These are phyloP conservation scores for Spinibarbus caldwelli DNA, from an alignment of 2,797 vertebrate genomes.

Conservation along the genomic window DNA sequence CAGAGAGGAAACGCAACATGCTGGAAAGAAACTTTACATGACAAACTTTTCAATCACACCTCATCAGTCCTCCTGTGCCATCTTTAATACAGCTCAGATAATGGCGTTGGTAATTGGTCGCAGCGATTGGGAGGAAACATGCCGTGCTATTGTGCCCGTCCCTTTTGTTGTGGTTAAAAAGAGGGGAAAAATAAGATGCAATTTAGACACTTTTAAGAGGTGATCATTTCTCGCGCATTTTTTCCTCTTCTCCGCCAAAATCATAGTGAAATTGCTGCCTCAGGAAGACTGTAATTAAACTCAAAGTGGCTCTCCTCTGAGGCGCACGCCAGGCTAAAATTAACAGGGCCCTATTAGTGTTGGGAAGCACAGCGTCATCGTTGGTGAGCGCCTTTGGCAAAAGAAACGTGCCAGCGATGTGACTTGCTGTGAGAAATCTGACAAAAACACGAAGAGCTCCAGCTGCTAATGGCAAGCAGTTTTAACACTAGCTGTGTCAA, in stretches of 20 bases:
- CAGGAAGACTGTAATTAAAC: conserved; percentile 96
- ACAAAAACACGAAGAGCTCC: conserved; percentile 49
- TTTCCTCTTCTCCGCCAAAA: conserved; percentile 74
- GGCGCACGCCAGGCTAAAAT: conserved; percentile 84
- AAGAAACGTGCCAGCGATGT: conserved; percentile 28
- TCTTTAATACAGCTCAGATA: conserved; percentile 89
- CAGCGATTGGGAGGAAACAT: conserved; percentile 84
- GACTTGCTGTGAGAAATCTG: conserved; percentile 47
- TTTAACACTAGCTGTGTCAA: conserved; percentile 52
- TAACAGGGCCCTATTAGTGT: conserved; percentile 90
- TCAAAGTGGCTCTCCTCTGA: conserved; percentile 89
- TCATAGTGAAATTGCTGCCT: conserved; percentile 95
- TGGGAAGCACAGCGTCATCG: conserved; percentile 63
- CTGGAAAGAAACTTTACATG: conserved; percentile 59
- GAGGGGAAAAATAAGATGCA: conserved; percentile 96
- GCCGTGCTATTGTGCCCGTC: conserved; percentile 94
- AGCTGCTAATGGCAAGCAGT: conserved; percentile 60
- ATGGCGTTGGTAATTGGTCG: conserved; percentile 92
- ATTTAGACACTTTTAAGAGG: conserved; percentile 99
- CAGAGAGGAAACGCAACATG: conserved; percentile 5
- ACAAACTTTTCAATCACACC: conserved; percentile 79
- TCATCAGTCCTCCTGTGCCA: conserved; percentile 63
- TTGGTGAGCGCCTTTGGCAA: conserved; percentile 42
- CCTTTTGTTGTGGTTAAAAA: conserved; percentile 84
- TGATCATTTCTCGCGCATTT: conserved; percentile 78